Evolutionary conservation across 2,888 invertebrate genomes (phyloP), one percentile per base, ranked within the genome.

Genomic region (Drosophila limbata): DNA sequence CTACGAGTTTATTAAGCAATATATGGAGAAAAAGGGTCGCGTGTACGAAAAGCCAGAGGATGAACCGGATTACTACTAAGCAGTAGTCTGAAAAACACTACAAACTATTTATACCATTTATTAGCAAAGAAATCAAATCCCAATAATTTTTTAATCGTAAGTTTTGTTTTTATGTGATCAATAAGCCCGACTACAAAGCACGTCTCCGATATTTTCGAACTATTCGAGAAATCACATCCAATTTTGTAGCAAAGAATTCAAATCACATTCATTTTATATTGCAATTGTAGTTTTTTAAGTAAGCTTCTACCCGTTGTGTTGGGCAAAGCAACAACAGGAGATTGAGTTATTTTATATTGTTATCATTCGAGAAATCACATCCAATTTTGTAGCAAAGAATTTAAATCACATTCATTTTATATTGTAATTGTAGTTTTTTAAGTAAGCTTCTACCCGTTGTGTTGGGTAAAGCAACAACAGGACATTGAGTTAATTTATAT

Each of bases 21-120:
- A 99, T 93, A 99, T 99, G 99, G 95, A 95, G 21, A 98, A 98
- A 92, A 98, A 97, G 93, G 98, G 98, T 0, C 94, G 96, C 2
- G 94, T 95, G 2, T 86, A 87, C 50, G 66, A 59, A 25, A 81
- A 57, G 19, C 87, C 84, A 2, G 55, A 61, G 0, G 72, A 84
- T 17, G 62, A 61, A 17, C 8, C 13, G 15, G 65, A 64, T 9
- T 66, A 64, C 10, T 66, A 66, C 3, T 28, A 28, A 51, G 25
- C n/a, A 33, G 3, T 13, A 37, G 19, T 13, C 9, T 19, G 13
- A 21, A 40, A 40, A 3, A 35, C 4, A 28, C n/a, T 9, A 31
- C 47, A 28, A 4, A 15, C n/a, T 9, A 31, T 40, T 40, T 13
- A 25, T 25, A n/a, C 37, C 37, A 11, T 42, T 42, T 2, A 1